Base-by-base conservation (phyloP, 2,888 invertebrate species). In the Leptopilina drosophilae region DNA sequence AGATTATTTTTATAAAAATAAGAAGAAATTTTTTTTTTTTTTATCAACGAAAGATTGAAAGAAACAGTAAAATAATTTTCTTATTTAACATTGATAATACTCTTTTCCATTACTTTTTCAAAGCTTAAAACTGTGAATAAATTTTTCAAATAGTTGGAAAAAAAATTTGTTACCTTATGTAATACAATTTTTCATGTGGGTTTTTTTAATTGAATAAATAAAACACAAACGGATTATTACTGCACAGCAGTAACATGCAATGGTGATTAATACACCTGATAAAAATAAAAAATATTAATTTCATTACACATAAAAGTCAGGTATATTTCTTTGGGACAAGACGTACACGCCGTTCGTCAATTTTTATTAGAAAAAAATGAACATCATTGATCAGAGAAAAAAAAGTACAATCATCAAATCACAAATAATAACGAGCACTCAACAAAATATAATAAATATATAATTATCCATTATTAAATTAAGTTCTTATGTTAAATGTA, bases 281-380 rank as follows among this genome's bases (percentile, higher is more conserved):
- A 6, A 64, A 64, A n/a, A 62, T n/a, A 8, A 62, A 62, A 62
- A 1, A 62, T 1, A 15, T 15, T 6, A n/a, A 59, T 6, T n/a
- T 15, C 3, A n/a, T 62, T 15, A n/a, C 7, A 62, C 33, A 9
- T 64, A 64, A 33, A 84, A 84, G 82, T 81, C 79, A 80, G 76
- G 77, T 83, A 78, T 84, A 84, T 84, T 86, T 87, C 85, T 86
- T 89, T 83, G 85, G 87, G 87, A 88, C 84, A 85, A 87, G 83
- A 85, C 86, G 84, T 83, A 83, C 82, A 85, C 85, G 83, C 82
- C 84, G 82, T 85, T 87, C 84, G 85, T 81, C 82, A 85, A 85
- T 86, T 84, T 89, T 90, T 90, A 88, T 89, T 42, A 89, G 86
- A 76, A 84, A 49, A 82, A 84, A 82, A 82, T 0, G 42, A 42